Percentiles rank a stretch among this genome's conserved stretches.
These are phyloP conservation scores for Drosophila birchii DNA, from an alignment of 2,888 invertebrate genomes.

Conservation along the genomic window DNA sequence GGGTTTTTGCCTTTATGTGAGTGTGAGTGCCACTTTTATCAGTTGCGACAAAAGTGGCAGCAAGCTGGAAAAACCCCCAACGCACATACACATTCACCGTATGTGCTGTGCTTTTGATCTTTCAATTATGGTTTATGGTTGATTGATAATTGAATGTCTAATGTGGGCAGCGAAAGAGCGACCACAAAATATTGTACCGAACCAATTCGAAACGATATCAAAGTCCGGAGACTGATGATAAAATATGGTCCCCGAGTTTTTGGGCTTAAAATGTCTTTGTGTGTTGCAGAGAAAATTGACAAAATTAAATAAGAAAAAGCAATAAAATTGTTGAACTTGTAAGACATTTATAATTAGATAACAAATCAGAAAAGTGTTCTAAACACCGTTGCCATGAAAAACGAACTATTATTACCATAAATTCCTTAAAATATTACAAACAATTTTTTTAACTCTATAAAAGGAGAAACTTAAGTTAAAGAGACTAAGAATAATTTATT, in stretches of 20 bases:
- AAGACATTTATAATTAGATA: background rate
- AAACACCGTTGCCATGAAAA: background rate
- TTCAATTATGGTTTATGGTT: slow-evolving; percentile 76
- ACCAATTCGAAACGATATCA: slow-evolving; percentile 23
- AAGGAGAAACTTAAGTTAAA: too few relatives aligned
- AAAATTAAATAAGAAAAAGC: background rate
- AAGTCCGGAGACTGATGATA: slow-evolving; percentile 24
- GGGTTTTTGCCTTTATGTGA: slow-evolving; percentile 5
- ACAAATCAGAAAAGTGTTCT: background rate
- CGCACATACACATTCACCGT: slow-evolving; percentile 12
- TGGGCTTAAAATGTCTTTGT: too few relatives aligned
- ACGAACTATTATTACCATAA: too few relatives aligned
- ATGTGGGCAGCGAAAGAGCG: slow-evolving; percentile 37
- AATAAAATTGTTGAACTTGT: background rate
- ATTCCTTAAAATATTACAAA: too few relatives aligned
- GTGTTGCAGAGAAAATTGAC: too few relatives aligned
- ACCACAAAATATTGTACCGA: slow-evolving; percentile 1
- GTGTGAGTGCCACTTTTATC: slow-evolving; percentile 59
- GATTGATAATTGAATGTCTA: slow-evolving; percentile 73
- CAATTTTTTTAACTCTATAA: too few relatives aligned
- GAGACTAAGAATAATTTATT: background rate
- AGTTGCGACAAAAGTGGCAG: slow-evolving; percentile 70
- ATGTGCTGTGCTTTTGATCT: slow-evolving; percentile 65
- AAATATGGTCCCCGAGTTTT: background rate
- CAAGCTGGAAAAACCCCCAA: slow-evolving; percentile 29